These are phyloP conservation scores for Echeneis naucrates DNA, from an alignment of 2,797 vertebrate genomes.

Conservation along the genomic window DNA sequence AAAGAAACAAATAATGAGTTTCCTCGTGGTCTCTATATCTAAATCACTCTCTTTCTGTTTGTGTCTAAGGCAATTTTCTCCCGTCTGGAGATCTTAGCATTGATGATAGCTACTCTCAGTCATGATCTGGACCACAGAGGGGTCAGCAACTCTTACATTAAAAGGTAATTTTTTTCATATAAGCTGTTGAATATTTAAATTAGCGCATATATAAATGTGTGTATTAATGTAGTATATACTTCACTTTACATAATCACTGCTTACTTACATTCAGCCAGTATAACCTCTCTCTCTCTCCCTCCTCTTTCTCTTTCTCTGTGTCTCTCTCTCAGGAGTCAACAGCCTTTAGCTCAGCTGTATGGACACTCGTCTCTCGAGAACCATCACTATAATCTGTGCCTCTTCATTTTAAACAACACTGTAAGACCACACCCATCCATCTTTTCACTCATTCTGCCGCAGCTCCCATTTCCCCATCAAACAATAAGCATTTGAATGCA, in stretches of 20 bases:
- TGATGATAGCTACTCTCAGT: conserved; percentile 91
- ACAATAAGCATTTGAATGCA: not conserved
- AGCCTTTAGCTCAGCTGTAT: conserved; percentile 77
- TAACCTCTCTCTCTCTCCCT: conserved; percentile 3
- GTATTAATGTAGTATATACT: not conserved
- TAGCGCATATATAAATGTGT: not conserved
- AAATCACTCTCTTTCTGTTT: conserved; percentile 7
- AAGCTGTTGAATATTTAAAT: not conserved
- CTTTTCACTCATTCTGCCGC: not conserved
- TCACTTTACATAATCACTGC: not conserved
- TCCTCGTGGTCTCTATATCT: not conserved
- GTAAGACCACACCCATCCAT: conserved; percentile 49
- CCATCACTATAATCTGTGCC: conserved; percentile 76
- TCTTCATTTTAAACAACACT: conserved; percentile 74
- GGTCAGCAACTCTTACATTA: conserved; percentile 92
- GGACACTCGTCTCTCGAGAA: conserved; percentile 76
- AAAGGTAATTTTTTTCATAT: conserved; percentile 77
- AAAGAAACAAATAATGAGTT: not conserved
- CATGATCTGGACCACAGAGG: conserved; percentile 93
- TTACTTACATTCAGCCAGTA: not conserved
- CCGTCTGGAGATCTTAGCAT: conserved; percentile 87
- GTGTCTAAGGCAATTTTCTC: conserved; percentile 84
- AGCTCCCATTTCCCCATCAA: not conserved
- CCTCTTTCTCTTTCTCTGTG: too few relatives aligned
- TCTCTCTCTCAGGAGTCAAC: conserved; percentile 63